These are phyloP conservation scores for Myathropa florea DNA, from an alignment of 2,888 invertebrate species.

Conservation along the genomic window DNA sequence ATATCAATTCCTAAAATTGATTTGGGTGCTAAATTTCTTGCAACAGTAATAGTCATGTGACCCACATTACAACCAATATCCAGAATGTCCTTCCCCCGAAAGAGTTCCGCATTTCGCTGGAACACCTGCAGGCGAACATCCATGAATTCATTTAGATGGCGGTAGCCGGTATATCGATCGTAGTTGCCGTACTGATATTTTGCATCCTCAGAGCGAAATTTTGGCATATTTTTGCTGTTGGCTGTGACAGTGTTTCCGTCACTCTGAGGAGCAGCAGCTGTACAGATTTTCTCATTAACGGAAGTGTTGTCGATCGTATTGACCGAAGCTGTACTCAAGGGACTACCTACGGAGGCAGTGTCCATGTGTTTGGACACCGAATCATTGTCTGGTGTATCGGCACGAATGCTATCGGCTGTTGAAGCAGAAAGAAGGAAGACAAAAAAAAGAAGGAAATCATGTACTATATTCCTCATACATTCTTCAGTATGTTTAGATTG, in stretches of 20 bases:
- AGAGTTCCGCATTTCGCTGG: constrained; percentile 89
- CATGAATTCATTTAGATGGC: constrained; percentile 90
- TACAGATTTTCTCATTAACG: constrained; percentile 13
- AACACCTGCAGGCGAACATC: constrained; percentile 93
- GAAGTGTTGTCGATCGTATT: constrained; percentile 41
- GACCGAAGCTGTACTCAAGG: constrained; percentile 47
- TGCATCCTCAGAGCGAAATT: constrained; percentile 88
- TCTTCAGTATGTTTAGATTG: background rate
- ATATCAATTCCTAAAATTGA: constrained; percentile 97
- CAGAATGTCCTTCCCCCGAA: constrained; percentile 93
- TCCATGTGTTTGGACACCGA: constrained; percentile 36
- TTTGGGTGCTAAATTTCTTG: constrained; percentile 91
- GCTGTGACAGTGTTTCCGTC: constrained; percentile 27
- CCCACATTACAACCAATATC: constrained; percentile 99
- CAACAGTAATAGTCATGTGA: constrained; percentile 94
- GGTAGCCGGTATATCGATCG: constrained; percentile 97
- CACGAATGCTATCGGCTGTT: constrained; percentile 76
- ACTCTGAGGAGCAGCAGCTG: background rate
- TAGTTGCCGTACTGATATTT: constrained; percentile 98
- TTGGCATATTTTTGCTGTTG: constrained; percentile 73
- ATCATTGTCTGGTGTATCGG: constrained; percentile 76
- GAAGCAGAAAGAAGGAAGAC: background rate
- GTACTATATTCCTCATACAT: too few species aligned
- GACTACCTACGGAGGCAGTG: constrained; percentile 48
- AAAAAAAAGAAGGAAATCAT: background rate